These are phyloP conservation scores for Alcedo atthis DNA, from an alignment of 2,797 vertebrate genomes.

Conservation along the genomic window DNA sequence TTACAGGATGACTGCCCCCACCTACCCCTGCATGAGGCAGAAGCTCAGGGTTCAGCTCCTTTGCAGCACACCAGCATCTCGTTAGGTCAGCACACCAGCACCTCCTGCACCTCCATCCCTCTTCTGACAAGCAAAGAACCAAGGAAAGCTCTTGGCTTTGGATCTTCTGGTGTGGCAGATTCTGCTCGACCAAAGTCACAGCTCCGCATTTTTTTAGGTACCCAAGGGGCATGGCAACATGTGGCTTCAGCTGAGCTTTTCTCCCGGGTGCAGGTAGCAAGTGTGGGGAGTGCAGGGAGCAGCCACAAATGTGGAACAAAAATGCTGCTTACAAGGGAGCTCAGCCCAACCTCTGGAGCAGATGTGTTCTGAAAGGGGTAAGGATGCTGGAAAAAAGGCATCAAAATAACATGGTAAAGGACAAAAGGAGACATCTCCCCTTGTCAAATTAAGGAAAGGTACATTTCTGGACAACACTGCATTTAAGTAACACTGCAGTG, in stretches of 20 bases:
- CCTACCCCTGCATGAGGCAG: neutral
- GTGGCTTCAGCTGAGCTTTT: neutral
- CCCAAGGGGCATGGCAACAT: rapidly evolving
- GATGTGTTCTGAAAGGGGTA: neutral
- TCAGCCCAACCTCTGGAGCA: neutral
- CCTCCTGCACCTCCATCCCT: rapidly evolving
- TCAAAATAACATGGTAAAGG: neutral
- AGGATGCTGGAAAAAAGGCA: neutral
- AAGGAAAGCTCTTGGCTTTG: neutral
- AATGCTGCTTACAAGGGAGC: neutral
- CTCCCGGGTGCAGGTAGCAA: neutral
- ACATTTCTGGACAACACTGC: rapidly evolving
- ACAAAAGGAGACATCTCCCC: neutral
- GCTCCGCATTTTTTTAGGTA: neutral
- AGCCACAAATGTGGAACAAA: neutral
- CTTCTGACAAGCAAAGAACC: neutral
- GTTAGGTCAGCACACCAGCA: neutral
- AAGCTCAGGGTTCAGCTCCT: neutral
- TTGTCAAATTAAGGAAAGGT: neutral
- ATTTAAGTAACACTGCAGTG: neutral
- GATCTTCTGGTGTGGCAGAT: neutral
- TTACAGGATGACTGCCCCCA: neutral
- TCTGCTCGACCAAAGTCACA: neutral
- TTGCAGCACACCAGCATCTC: rapidly evolving
- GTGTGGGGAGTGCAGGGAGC: rapidly evolving